phyloP scores from a whole-genome alignment of 2,888 invertebrate species.

The Diplolepis rosae region DNA sequence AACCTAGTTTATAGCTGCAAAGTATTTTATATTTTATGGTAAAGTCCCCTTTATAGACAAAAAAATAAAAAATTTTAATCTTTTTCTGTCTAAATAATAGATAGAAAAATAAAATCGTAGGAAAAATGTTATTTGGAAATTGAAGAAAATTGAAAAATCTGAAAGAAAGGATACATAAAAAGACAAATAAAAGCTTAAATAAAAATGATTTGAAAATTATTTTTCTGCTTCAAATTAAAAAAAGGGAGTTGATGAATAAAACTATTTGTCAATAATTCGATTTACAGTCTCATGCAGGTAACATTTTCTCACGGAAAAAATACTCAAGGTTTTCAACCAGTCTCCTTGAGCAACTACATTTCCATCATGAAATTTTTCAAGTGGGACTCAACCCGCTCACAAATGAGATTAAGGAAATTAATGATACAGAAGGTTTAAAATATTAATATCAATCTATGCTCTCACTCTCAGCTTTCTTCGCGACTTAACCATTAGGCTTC shows the following conservation, averaged over 20 bases:
- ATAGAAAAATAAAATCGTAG: too few relatives aligned
- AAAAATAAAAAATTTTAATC: neutral
- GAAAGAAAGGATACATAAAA: too few relatives aligned
- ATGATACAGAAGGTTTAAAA: neutral
- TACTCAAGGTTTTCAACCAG: constrained; percentile 26
- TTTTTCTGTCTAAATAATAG: neutral
- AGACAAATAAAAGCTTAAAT: neutral
- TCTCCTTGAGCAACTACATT: constrained; percentile 18
- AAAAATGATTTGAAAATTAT: neutral
- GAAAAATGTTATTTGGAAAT: too few relatives aligned
- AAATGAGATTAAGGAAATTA: constrained; percentile 17
- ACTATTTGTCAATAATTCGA: neutral
- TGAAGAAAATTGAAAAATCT: too few relatives aligned
- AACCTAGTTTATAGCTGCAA: neutral
- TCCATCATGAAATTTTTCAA: constrained; percentile 11
- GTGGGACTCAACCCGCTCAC: neutral
- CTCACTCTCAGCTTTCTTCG: neutral
- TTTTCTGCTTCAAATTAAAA: neutral
- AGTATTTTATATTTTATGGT: neutral
- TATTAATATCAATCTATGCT: constrained; percentile 24
- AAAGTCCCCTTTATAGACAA: too few relatives aligned
- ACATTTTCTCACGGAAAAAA: neutral
- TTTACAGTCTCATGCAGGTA: constrained; percentile 6
- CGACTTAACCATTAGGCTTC: constrained; percentile 2
- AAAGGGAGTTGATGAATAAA: neutral